Conservation (phyloP, 1,140 invertebrate genomes). For the Cyrtorhinus lividipennis region DNA sequence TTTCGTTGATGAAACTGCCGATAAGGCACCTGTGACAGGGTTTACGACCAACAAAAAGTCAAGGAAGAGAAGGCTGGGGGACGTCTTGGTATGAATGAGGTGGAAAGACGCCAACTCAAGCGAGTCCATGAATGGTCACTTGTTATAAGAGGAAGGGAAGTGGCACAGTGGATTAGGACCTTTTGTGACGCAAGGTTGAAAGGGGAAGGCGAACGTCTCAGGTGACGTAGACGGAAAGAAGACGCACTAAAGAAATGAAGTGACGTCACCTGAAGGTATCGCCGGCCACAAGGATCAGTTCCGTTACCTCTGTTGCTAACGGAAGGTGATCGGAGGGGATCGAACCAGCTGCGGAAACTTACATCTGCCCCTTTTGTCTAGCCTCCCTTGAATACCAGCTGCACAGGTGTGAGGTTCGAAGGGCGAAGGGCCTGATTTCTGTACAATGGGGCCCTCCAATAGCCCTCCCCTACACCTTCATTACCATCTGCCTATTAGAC, state of each 20-base stretch:
- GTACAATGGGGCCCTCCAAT: not conserved
- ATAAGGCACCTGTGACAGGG: no score
- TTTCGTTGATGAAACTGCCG: no score
- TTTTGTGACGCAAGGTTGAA: not conserved
- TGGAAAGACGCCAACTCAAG: no score
- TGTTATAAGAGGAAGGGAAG: not conserved
- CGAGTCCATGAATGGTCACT: not conserved
- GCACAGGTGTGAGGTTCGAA: not conserved
- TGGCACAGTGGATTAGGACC: not conserved
- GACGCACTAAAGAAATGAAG: not conserved
- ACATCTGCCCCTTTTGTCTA: not conserved
- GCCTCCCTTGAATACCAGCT: not conserved
- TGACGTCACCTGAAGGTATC: not conserved
- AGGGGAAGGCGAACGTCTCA: not conserved
- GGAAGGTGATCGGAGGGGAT: not conserved
- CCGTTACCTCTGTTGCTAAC: not conserved
- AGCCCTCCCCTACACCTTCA: not conserved
- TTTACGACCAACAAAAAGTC: no score
- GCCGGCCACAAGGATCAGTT: not conserved
- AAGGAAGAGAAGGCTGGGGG: no score
- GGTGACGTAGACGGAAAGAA: not conserved
- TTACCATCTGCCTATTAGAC: not conserved
- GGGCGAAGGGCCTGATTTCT: not conserved
- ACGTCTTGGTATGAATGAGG: no score
- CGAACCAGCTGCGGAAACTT: not conserved